Percentiles rank a stretch among this genome's conserved stretches.
phyloP scores from a whole-genome alignment of 2,888 invertebrate genomes.

The Aethes cnicana region DNA sequence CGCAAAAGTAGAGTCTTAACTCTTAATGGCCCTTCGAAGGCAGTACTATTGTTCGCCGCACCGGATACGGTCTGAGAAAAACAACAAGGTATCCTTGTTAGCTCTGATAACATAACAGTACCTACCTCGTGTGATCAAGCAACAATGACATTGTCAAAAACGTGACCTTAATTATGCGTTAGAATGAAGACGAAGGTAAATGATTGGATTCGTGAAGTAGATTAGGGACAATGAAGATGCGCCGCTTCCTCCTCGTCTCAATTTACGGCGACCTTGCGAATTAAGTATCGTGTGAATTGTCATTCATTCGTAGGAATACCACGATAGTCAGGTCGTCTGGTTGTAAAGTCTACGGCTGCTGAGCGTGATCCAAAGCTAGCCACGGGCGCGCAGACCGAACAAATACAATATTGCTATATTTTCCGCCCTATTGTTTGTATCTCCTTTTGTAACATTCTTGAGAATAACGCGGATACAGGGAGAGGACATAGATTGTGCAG shows the following conservation, averaged over 20 bases:
- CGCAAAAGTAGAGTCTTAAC: slow-evolving; percentile 17
- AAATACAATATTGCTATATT: slow-evolving; percentile 26
- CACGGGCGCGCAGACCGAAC: slow-evolving; percentile 15
- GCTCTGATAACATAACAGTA: slow-evolving; percentile 12
- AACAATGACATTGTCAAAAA: slow-evolving; percentile 22
- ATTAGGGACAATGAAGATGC: slow-evolving; percentile 21
- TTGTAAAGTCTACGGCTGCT: slow-evolving; percentile 8
- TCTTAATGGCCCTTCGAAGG: slow-evolving; percentile 17
- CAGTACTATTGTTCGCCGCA: slow-evolving; percentile 15
- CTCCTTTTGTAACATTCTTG: slow-evolving; percentile 26
- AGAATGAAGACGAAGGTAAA: slow-evolving; percentile 7
- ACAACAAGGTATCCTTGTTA: slow-evolving; percentile 13
- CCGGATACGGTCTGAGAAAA: slow-evolving; percentile 27
- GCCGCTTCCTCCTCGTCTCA: slow-evolving; percentile 9
- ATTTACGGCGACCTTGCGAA: slow-evolving; percentile 3
- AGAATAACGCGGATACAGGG: slow-evolving; percentile 29
- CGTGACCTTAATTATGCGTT: slow-evolving; percentile 23
- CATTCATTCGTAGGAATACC: slow-evolving; percentile 12
- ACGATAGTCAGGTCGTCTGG: slow-evolving; percentile 11
- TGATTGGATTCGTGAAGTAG: not conserved
- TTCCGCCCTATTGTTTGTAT: slow-evolving; percentile 31
- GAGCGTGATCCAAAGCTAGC: slow-evolving; percentile 19
- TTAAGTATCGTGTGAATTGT: slow-evolving; percentile 2
- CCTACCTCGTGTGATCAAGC: slow-evolving; percentile 27
- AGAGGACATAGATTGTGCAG: slow-evolving; percentile 25